Conservation (phyloP, 92 coral and sea anemone genomes). For the Virgularia gustaviana region DNA sequence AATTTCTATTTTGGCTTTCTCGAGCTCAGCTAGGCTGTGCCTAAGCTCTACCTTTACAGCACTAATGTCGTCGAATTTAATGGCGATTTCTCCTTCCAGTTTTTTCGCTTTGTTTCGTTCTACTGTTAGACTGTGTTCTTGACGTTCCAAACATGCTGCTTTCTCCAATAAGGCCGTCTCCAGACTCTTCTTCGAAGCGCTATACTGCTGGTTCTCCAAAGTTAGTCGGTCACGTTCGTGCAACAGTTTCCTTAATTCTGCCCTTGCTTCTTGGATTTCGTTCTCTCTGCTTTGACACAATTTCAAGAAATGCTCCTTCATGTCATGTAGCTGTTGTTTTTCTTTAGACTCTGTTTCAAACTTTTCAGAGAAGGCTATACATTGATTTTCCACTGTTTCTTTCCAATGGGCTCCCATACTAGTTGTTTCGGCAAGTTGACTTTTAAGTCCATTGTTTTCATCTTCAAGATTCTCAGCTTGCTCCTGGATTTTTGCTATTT, state of each 20-base stretch:
- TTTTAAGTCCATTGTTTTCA: slow-evolving; percentile 1
- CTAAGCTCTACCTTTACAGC: background rate
- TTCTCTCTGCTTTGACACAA: background rate
- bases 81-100: slow-evolving; percentile 7
- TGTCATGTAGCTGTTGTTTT: slow-evolving; percentile 10
- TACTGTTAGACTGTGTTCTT: slow-evolving; percentile 7
- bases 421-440: background rate
- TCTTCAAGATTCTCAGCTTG: slow-evolving; percentile 20
- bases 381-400: slow-evolving; percentile 18
- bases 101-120: slow-evolving; percentile 1
- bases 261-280: slow-evolving; percentile 10
- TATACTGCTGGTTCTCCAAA: background rate
- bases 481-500: slow-evolving; percentile 30
- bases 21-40: background rate
- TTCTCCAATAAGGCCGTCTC: background rate
- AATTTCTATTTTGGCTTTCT: background rate
- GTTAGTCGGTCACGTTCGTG: background rate
- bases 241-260: slow-evolving; percentile 1
- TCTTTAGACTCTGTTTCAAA: background rate
- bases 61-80: background rate
- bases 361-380: slow-evolving; percentile 7
- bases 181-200: slow-evolving; percentile 6
- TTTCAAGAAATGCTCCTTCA: slow-evolving; percentile 9
- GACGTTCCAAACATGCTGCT: background rate
- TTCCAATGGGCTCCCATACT: background rate